Conservation (phyloP, 2,113 vertebrate species). For the Hyla sarda region DNA sequence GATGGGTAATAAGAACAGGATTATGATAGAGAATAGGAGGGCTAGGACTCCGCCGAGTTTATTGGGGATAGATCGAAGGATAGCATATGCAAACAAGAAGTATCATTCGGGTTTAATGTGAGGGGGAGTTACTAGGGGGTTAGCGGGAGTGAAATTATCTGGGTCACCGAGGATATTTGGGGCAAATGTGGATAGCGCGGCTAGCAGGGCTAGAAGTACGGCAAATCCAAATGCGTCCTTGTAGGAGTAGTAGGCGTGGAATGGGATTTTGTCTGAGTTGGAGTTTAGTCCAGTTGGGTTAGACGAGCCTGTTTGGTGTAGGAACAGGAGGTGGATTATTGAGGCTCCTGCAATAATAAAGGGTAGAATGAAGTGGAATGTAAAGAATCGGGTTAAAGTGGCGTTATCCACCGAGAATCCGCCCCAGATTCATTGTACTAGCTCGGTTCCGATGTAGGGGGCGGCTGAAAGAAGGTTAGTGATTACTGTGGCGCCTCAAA, state of each 20-base stretch:
- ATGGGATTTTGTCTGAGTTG: constrained; percentile 60
- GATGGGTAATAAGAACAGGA: neutral
- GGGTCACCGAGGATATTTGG: constrained; percentile 43
- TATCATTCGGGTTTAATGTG: constrained; percentile 50
- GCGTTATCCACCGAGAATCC: constrained; percentile 46
- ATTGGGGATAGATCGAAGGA: constrained; percentile 56
- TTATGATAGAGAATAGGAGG: neutral
- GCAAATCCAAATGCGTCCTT: constrained; percentile 1
- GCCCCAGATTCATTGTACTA: constrained; percentile 39
- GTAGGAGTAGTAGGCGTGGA: constrained; percentile 51
- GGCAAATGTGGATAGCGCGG: constrained; percentile 5
- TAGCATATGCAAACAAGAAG: constrained; percentile 53
- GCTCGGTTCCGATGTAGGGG: constrained; percentile 39
- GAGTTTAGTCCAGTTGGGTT: constrained; percentile 43
- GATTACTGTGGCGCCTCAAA: constrained; percentile 63
- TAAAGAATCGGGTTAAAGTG: neutral
- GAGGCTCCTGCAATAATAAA: neutral
- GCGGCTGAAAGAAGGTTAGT: constrained; percentile 59
- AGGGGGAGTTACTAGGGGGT: neutral
- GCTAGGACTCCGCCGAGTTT: constrained; percentile 53
- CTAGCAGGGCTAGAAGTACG: neutral
- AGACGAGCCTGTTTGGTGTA: constrained; percentile 42
- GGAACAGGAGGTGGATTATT: neutral
- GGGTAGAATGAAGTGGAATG: neutral
- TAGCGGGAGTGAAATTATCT: constrained; percentile 55